phyloP scores from a whole-genome alignment of 2,888 invertebrate genomes.

The Dynastes maya region DNA sequence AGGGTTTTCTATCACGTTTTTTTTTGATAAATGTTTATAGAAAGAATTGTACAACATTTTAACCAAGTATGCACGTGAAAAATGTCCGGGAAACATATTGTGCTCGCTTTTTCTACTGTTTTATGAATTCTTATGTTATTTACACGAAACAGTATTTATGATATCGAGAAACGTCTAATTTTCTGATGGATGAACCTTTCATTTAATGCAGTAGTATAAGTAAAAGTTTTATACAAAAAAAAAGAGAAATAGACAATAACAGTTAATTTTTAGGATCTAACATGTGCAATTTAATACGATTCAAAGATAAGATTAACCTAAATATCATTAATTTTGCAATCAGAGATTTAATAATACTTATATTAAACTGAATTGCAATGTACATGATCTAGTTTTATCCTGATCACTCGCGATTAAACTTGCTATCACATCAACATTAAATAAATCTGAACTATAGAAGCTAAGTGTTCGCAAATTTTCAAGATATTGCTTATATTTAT shows the following conservation, averaged over 20 bases:
- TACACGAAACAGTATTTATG: constrained; percentile 29
- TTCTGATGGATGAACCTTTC: constrained; percentile 47
- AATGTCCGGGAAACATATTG: constrained; percentile 21
- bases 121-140: constrained; percentile 21
- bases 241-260: constrained; percentile 49
- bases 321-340: background rate
- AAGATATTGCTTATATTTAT: too few relatives aligned
- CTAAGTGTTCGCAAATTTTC: too few relatives aligned
- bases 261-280: constrained; percentile 23
- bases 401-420: too few relatives aligned
- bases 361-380: background rate
- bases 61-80: constrained; percentile 18
- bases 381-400: background rate
- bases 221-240: constrained; percentile 34
- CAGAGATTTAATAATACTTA: background rate
- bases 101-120: constrained; percentile 31
- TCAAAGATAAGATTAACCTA: background rate
- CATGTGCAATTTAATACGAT: constrained; percentile 13
- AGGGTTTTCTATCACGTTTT: constrained; percentile 31
- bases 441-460: too few relatives aligned
- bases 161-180: constrained; percentile 48
- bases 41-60: constrained; percentile 16
- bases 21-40: constrained; percentile 37
- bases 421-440: too few relatives aligned
- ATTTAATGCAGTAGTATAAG: constrained; percentile 13